Conservation (phyloP, 2,113 vertebrate genomes). For the Strix uralensis region DNA sequence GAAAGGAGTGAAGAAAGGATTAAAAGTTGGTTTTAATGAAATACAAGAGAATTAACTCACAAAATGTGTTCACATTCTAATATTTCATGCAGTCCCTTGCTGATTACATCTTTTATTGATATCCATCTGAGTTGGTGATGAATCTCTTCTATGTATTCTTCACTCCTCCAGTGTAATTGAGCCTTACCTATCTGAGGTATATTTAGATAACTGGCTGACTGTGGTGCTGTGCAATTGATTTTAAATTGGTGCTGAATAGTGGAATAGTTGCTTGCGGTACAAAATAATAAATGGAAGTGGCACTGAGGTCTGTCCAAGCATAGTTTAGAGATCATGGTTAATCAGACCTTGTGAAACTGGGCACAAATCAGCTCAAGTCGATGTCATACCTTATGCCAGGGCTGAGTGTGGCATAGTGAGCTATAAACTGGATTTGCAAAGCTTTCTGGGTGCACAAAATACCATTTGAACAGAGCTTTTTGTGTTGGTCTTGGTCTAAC, state of each 20-base stretch:
- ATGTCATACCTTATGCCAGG: background rate
- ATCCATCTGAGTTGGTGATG: background rate
- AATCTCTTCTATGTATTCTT: background rate
- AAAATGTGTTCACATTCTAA: background rate
- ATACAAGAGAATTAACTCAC: background rate
- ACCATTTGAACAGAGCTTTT: background rate
- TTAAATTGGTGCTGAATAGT: background rate
- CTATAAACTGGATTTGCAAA: background rate
- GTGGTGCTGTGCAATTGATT: background rate
- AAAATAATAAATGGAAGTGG: background rate
- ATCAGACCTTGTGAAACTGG: background rate
- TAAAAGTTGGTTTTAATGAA: background rate
- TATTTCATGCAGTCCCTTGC: background rate
- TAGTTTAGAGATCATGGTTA: background rate
- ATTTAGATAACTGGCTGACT: slow-evolving; percentile 18
- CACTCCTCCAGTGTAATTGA: background rate
- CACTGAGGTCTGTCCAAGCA: background rate
- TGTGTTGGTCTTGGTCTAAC: background rate
- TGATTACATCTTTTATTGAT: background rate
- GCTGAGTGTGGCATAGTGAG: background rate
- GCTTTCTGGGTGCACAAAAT: background rate
- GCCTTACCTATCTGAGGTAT: background rate
- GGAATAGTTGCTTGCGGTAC: background rate
- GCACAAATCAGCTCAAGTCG: background rate
- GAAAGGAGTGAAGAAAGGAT: background rate